Evolutionary conservation across 92 coral and sea anemone genomes (phyloP).

Genomic region (Bergia sp.): DNA sequence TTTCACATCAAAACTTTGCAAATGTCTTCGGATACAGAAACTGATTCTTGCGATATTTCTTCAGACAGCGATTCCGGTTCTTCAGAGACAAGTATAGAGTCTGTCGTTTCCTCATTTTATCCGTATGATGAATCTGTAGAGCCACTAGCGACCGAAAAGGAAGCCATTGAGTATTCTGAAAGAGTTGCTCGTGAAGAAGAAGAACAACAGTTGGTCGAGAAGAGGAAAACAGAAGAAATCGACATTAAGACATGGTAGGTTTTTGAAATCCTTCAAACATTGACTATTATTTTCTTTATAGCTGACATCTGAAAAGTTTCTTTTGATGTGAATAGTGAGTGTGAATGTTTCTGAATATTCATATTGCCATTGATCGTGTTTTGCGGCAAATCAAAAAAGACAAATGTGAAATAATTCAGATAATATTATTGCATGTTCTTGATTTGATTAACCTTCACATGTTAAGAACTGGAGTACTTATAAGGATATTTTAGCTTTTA

Average conservation of each 20-base stretch:
- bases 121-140: conserved; percentile 50
- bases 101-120: background rate
- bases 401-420: no score
- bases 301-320: no score
- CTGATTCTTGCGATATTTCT: background rate
- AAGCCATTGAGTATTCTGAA: conserved; percentile 30
- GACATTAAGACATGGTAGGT: conserved; percentile 46
- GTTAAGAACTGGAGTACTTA: no score
- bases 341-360: no score
- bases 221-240: conserved; percentile 42
- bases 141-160: conserved; percentile 41
- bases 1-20: background rate
- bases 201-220: conserved; percentile 20
- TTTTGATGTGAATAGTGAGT: no score
- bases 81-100: background rate
- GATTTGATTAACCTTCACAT: no score
- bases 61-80: background rate
- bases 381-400: no score
- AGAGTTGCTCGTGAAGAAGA: conserved; percentile 40
- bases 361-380: no score
- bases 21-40: background rate
- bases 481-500: no score
- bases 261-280: background rate
- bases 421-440: no score
- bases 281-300: no score